Evolutionary conservation across 2,888 invertebrate genomes (phyloP).

Genomic region (Molanna angustata): DNA sequence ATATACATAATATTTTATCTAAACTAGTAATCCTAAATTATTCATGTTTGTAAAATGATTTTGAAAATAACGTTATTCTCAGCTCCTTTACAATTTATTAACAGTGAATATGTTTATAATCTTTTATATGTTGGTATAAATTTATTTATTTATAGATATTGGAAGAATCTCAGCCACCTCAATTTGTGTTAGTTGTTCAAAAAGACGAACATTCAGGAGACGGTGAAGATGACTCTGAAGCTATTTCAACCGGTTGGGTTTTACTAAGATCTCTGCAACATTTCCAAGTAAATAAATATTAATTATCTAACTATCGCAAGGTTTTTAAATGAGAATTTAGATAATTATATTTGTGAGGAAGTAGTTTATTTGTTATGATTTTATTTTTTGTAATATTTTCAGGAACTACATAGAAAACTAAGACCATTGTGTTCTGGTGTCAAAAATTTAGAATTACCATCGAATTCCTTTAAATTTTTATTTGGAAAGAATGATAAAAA

Average conservation of each 20-base stretch:
- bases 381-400: constrained; percentile 1
- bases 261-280: constrained; percentile 57
- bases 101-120: too few species aligned
- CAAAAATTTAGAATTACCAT: constrained; percentile 79
- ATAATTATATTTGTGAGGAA: background rate
- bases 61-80: too few species aligned
- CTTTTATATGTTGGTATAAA: too few species aligned
- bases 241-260: constrained; percentile 54
- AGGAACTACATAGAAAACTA: constrained; percentile 80
- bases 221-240: constrained; percentile 49
- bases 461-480: constrained; percentile 74
- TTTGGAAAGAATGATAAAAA: constrained; percentile 81
- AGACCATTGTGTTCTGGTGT: constrained; percentile 78
- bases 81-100: too few species aligned
- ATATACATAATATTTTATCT: background rate
- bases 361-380: background rate
- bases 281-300: constrained; percentile 50
- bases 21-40: too few species aligned
- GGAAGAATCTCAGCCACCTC: constrained; percentile 63
- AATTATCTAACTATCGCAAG: background rate
- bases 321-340: background rate
- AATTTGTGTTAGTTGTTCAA: constrained; percentile 80
- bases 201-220: constrained; percentile 64
- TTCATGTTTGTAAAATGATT: too few species aligned
- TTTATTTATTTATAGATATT: constrained; percentile 46